Percentiles rank a stretch among this genome's conserved stretches.
These are phyloP conservation scores for Drosophila erecta DNA, from an alignment of 1,140 invertebrate genomes.

Conservation along the genomic window DNA sequence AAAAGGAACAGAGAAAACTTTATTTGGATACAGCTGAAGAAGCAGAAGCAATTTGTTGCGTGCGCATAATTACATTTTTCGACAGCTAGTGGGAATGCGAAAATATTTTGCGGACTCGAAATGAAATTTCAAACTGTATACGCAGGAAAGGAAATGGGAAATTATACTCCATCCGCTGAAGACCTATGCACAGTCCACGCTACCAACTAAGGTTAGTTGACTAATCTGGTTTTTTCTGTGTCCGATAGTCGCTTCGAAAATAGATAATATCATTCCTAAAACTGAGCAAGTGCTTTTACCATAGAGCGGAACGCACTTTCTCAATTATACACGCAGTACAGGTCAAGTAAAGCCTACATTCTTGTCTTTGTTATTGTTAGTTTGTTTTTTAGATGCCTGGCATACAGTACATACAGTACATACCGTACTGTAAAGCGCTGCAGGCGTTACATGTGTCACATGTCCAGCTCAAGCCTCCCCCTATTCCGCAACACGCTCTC, in stretches of 20 bases:
- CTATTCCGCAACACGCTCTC: not conserved
- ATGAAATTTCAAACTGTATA: constrained; percentile 68
- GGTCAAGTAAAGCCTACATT: too few relatives aligned
- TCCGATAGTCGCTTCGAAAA: too few relatives aligned
- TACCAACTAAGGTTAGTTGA: not conserved
- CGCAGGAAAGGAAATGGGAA: constrained; percentile 16
- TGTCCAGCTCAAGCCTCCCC: constrained; percentile 1
- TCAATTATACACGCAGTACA: too few relatives aligned
- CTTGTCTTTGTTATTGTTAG: too few relatives aligned
- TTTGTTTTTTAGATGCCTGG: too few relatives aligned
- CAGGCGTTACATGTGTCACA: constrained; percentile 54
- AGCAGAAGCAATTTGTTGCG: constrained; percentile 61
- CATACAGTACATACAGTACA: too few relatives aligned
- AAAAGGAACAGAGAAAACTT: constrained; percentile 18
- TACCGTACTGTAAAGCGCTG: constrained; percentile 11
- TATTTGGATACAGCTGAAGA: constrained; percentile 25
- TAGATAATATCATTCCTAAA: too few relatives aligned
- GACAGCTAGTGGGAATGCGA: constrained; percentile 43
- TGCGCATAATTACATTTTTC: constrained; percentile 74
- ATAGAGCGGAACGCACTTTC: too few relatives aligned
- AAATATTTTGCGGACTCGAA: constrained; percentile 60
- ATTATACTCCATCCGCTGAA: not conserved
- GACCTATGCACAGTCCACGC: constrained; percentile 29
- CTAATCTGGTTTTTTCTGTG: too few relatives aligned
- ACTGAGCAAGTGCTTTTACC: too few relatives aligned